These are phyloP conservation scores for Agraylea sexmaculata DNA, from an alignment of 1,140 invertebrate genomes.

Conservation along the genomic window DNA sequence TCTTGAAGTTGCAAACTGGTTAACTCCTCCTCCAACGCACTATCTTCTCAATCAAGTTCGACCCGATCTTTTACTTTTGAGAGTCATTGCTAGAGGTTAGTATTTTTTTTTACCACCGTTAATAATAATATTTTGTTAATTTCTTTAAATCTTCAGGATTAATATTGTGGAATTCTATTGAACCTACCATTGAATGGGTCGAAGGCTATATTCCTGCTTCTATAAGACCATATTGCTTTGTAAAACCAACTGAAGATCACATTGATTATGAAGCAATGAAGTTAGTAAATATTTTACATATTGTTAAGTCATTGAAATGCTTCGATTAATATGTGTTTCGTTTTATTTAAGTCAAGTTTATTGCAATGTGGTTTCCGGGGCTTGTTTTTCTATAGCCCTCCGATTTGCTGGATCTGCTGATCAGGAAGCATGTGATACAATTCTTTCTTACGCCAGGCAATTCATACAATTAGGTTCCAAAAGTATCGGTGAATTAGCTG, in stretches of 20 bases:
- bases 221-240: slow-evolving; percentile 57
- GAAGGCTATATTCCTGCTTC: slow-evolving; percentile 68
- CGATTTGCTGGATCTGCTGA: slow-evolving; percentile 89
- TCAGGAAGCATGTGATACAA: slow-evolving; percentile 62
- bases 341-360: slow-evolving; percentile 72
- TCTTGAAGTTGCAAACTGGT: slow-evolving; percentile 85
- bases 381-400: slow-evolving; percentile 86
- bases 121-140: neutral
- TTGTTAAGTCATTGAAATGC: slow-evolving; percentile 3
- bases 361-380: slow-evolving; percentile 90
- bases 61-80: slow-evolving; percentile 82
- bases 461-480: slow-evolving; percentile 48
- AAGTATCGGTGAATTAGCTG: slow-evolving; percentile 74
- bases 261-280: slow-evolving; percentile 94
- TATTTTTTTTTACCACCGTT: neutral
- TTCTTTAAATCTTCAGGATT: slow-evolving; percentile 36
- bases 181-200: slow-evolving; percentile 75
- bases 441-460: slow-evolving; percentile 55
- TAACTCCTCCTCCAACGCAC: slow-evolving; percentile 79
- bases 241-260: slow-evolving; percentile 52
- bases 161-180: slow-evolving; percentile 78
- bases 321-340: slow-evolving; percentile 7
- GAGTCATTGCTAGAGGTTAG: slow-evolving; percentile 61
- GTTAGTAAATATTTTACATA: slow-evolving; percentile 35
- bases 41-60: slow-evolving; percentile 86